These are phyloP conservation scores for Aphaenogaster ashmeadi DNA, from an alignment of 1,140 invertebrate species.

Conservation along the genomic window DNA sequence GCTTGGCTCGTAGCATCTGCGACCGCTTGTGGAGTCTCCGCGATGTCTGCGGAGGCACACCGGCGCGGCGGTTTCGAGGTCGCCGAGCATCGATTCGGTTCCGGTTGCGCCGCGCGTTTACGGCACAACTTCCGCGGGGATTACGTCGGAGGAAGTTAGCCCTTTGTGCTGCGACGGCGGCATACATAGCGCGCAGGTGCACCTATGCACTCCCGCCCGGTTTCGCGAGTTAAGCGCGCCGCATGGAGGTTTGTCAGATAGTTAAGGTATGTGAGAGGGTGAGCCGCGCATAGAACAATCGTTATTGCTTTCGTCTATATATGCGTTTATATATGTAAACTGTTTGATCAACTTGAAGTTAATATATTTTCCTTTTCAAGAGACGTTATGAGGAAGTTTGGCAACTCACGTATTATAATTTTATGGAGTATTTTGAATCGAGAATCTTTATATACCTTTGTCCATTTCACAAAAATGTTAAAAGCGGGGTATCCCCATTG, in stretches of 20 bases:
- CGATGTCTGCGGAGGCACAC: constrained; percentile 25
- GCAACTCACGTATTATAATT: background rate
- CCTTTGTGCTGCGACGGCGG: constrained; percentile 46
- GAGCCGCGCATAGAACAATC: background rate
- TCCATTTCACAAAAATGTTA: constrained; percentile 3
- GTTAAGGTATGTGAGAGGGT: constrained; percentile 25
- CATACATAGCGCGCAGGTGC: constrained; percentile 27
- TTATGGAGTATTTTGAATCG: background rate
- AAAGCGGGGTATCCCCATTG: background rate
- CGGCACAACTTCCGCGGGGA: constrained; percentile 49
- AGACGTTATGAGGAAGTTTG: background rate
- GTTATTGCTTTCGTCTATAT: constrained; percentile 3
- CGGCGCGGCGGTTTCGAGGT: constrained; percentile 37
- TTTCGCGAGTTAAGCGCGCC: constrained; percentile 26
- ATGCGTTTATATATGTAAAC: background rate
- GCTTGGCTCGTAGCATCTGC: constrained; percentile 66
- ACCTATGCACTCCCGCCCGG: constrained; percentile 11
- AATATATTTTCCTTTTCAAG: background rate
- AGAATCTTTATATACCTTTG: background rate
- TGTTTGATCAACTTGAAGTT: background rate
- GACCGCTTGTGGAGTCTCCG: constrained; percentile 2
- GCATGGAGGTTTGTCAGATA: constrained; percentile 7
- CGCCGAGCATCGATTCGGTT: constrained; percentile 52
- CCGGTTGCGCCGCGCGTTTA: constrained; percentile 52
- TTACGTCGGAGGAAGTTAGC: constrained; percentile 61